Percentiles rank a stretch among this genome's conserved stretches.
phyloP scores from a whole-genome alignment of 2,888 invertebrate genomes.

The Crepidodera aurea region DNA sequence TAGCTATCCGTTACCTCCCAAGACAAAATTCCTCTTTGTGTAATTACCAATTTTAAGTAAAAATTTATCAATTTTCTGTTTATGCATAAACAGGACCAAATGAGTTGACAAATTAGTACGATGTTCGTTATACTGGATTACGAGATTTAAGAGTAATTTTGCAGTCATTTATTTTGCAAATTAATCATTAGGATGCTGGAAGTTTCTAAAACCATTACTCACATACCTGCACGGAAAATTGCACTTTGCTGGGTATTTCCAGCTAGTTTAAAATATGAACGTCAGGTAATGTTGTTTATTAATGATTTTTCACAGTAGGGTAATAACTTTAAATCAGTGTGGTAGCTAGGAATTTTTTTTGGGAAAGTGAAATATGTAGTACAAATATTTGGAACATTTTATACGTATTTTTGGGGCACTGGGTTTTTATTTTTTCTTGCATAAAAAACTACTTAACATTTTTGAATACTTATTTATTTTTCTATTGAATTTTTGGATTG shows the following conservation, averaged over 20 bases:
- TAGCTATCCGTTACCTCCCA: no score
- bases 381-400: no score
- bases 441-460: no score
- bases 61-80: background rate
- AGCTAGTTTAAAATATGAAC: conserved; percentile 13
- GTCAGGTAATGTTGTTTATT: conserved; percentile 2
- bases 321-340: no score
- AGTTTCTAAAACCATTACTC: conserved; percentile 22
- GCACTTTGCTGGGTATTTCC: conserved; percentile 15
- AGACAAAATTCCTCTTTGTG: no score
- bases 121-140: conserved; percentile 4
- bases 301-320: conserved; percentile 9
- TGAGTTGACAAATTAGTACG: conserved; percentile 22
- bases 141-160: conserved; percentile 22
- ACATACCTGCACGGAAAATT: conserved; percentile 24
- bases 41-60: no score
- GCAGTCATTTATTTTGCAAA: conserved; percentile 20
- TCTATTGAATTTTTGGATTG: no score
- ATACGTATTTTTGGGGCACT: no score
- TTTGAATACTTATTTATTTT: no score
- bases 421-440: no score
- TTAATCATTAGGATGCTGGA: conserved; percentile 13
- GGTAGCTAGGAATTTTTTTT: no score
- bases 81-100: background rate
- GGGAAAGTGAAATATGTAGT: no score